Evolutionary conservation across 2,888 invertebrate genomes (phyloP).

Genomic region (Standfussiana lucernea): DNA sequence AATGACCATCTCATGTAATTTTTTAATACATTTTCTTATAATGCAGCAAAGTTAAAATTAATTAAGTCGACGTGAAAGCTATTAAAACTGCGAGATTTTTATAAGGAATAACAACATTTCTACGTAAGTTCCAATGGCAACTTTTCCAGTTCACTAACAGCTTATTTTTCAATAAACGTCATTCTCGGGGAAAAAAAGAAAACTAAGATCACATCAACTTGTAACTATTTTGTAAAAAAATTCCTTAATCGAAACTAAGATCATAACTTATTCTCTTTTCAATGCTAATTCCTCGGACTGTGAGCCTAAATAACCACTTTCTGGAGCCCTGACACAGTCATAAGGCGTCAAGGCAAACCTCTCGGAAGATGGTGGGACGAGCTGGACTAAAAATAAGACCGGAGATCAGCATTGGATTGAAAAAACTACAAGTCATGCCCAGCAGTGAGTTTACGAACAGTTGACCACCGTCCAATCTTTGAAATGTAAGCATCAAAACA

Average conservation of each 20-base stretch:
- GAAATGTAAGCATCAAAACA: neutral
- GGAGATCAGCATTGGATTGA: neutral
- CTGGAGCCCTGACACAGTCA: neutral
- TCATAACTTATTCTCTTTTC: neutral
- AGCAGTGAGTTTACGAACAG: neutral
- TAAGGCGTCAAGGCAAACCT: neutral
- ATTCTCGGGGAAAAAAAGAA: too few species aligned
- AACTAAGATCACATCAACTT: neutral
- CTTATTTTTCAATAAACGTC: neutral
- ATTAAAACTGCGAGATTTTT: neutral
- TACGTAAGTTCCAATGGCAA: neutral
- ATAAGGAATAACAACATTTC: neutral
- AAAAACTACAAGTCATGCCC: neutral
- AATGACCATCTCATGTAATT: slow-evolving; percentile 20
- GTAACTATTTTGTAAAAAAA: too few species aligned
- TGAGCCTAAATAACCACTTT: neutral
- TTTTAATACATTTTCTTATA: slow-evolving; percentile 3
- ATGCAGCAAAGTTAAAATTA: neutral
- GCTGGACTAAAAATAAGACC: neutral
- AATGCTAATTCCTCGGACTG: neutral
- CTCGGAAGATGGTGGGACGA: neutral
- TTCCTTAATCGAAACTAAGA: too few species aligned
- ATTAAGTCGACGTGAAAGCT: neutral
- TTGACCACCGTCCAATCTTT: too few species aligned
- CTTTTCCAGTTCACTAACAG: neutral